phyloP scores from a whole-genome alignment of 2,113 vertebrate species.

The Lanius collurio region DNA sequence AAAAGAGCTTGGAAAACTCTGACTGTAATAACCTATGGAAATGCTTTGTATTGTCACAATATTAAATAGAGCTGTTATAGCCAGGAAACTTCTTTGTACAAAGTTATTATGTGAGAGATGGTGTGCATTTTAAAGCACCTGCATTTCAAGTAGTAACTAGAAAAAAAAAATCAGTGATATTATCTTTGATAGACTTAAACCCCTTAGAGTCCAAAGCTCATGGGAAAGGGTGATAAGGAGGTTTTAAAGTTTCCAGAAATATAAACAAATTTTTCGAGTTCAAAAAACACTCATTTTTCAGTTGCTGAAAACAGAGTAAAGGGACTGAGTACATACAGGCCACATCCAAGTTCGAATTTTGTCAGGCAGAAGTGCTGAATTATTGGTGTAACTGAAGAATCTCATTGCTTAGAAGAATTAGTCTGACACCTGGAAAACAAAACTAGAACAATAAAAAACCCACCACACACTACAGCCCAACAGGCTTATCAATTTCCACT shows the following conservation, averaged over 20 bases:
- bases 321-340: background rate
- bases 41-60: background rate
- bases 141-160: background rate
- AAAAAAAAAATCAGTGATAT: background rate
- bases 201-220: background rate
- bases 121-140: background rate
- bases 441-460: background rate
- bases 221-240: background rate
- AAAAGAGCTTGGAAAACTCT: slow-evolving; percentile 13
- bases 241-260: background rate
- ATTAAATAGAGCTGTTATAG: background rate
- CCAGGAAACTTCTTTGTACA: background rate
- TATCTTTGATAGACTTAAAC: background rate
- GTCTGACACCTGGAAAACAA: background rate
- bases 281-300: background rate
- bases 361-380: background rate
- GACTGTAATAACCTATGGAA: background rate
- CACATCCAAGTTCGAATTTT: background rate
- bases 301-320: background rate
- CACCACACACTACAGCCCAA: background rate
- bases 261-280: background rate
- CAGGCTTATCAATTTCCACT: background rate
- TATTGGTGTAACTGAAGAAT: background rate
- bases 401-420: background rate
- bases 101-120: background rate